Conservation (phyloP, 2,888 invertebrate species). For the Thera britannica region DNA sequence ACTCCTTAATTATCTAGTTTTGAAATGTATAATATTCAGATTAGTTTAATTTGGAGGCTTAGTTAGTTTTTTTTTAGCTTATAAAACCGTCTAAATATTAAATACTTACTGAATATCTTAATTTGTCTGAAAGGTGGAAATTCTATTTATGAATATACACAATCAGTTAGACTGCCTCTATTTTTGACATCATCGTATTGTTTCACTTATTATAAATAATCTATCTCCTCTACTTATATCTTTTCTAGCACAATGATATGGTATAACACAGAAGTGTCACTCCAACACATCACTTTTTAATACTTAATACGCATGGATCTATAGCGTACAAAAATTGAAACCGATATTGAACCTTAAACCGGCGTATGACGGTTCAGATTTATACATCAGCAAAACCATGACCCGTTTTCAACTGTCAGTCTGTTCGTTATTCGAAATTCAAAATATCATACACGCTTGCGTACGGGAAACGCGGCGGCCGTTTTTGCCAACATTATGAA, state of each 20-base stretch:
- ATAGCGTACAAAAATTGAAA: background rate
- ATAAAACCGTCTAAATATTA: background rate
- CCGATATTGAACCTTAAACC: background rate
- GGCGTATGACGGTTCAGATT: background rate
- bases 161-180: too few relatives aligned
- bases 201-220: background rate
- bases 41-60: background rate
- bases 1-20: slow-evolving; percentile 3
- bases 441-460: slow-evolving; percentile 1
- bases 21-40: background rate
- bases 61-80: background rate
- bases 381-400: background rate
- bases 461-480: slow-evolving; percentile 16
- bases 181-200: background rate
- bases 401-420: slow-evolving; percentile 1
- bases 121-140: too few relatives aligned
- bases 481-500: slow-evolving; percentile 33
- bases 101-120: too few relatives aligned
- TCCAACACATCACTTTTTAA: background rate
- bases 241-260: background rate
- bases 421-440: background rate
- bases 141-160: too few relatives aligned
- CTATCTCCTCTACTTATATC: too few relatives aligned
- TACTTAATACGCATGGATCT: background rate
- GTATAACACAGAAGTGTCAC: background rate